A percentile compares a stretch with the other conserved stretches of the same genome.
phyloP scores from a whole-genome alignment of 1,140 invertebrate genomes.

The Drosophila ohnishii region DNA sequence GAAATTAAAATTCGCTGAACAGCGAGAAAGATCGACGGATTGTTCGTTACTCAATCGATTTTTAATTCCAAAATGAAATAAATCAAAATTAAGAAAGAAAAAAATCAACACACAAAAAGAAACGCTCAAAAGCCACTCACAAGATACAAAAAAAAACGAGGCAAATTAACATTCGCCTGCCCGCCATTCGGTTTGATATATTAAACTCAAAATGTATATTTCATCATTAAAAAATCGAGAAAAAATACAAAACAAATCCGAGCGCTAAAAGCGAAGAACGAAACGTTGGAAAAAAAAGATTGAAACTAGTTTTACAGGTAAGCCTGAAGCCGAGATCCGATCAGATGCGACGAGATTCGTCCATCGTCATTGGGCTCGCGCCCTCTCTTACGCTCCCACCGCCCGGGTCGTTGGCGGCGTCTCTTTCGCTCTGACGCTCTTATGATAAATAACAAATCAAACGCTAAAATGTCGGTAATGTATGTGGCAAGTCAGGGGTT shows the following conservation, averaged over 20 bases:
- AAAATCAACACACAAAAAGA: slow-evolving; percentile 14
- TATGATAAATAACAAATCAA: slow-evolving; percentile 83
- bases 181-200: slow-evolving; percentile 77
- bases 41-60: slow-evolving; percentile 71
- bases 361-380: slow-evolving; percentile 52
- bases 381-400: slow-evolving; percentile 24
- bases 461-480: slow-evolving; percentile 82
- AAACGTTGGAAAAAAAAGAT: slow-evolving; percentile 56
- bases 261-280: slow-evolving; percentile 56
- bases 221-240: slow-evolving; percentile 75
- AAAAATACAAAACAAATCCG: slow-evolving; percentile 44
- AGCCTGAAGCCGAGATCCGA: slow-evolving; percentile 56
- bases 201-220: slow-evolving; percentile 82
- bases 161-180: slow-evolving; percentile 74
- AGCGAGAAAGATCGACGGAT: slow-evolving; percentile 63
- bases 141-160: slow-evolving; percentile 29
- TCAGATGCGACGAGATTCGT: slow-evolving; percentile 76
- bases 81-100: slow-evolving; percentile 74
- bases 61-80: slow-evolving; percentile 81
- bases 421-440: slow-evolving; percentile 49
- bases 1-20: slow-evolving; percentile 65
- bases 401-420: slow-evolving; percentile 1
- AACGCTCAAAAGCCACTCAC: slow-evolving; percentile 8
- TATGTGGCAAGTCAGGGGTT: slow-evolving; percentile 81
- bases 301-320: slow-evolving; percentile 82